Evolutionary conservation across 2,113 vertebrate species (phyloP).

Genomic region (Aegotheles bennettii): DNA sequence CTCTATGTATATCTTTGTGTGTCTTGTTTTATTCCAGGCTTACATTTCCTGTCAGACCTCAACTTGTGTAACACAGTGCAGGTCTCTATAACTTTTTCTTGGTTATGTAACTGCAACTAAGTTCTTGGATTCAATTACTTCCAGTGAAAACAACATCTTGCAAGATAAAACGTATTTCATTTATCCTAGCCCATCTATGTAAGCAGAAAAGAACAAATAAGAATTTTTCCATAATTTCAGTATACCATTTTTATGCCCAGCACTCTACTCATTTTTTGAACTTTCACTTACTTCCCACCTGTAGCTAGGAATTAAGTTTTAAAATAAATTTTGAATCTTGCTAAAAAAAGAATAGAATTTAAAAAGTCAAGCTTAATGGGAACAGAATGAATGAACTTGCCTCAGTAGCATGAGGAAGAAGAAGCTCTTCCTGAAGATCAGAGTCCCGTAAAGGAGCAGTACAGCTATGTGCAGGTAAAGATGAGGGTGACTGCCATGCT

Average conservation of each 20-base stretch:
- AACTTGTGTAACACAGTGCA: not conserved
- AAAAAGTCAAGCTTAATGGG: not conserved
- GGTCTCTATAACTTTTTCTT: not conserved
- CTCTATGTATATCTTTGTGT: not conserved
- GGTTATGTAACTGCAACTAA: not conserved
- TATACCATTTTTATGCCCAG: not conserved
- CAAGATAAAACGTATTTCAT: not conserved
- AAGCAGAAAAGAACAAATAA: not conserved
- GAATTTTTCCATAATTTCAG: not conserved
- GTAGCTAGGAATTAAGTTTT: not conserved
- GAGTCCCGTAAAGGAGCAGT: not conserved
- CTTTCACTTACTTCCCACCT: not conserved
- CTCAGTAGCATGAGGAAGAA: not conserved
- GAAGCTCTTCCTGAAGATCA: not conserved
- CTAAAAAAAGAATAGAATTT: not conserved
- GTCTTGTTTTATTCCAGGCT: not conserved
- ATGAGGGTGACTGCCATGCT: rapidly evolving
- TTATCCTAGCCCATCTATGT: not conserved
- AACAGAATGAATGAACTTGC: slow-evolving; percentile 18
- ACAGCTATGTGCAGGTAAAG: not conserved
- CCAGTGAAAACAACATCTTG: not conserved
- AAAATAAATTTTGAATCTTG: not conserved
- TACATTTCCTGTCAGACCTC: not conserved
- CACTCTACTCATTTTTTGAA: not conserved
- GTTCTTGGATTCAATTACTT: not conserved